Percentiles rank a stretch among this genome's conserved stretches.
These are phyloP conservation scores for Leptopterna dolabrata DNA, from an alignment of 2,888 invertebrate genomes.

Conservation along the genomic window DNA sequence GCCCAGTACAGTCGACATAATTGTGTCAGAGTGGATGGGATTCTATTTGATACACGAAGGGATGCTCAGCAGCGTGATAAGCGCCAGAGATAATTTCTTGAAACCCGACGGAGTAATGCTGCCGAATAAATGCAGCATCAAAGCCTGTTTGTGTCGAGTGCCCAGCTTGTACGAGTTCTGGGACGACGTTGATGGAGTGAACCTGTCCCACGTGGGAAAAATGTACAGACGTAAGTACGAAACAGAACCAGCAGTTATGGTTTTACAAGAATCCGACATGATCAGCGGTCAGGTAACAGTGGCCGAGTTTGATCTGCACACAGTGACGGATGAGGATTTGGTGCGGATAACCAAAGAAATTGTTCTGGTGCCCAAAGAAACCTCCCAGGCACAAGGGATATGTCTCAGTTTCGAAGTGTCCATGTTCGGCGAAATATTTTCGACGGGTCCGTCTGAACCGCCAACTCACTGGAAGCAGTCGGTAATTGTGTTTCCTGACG, in stretches of 20 bases:
- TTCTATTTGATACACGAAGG: constrained; percentile 95
- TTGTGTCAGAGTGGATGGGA: constrained; percentile 98
- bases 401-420: constrained; percentile 82
- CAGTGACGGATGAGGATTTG: constrained; percentile 13
- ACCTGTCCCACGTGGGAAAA: constrained; percentile 75
- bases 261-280: constrained; percentile 69
- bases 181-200: constrained; percentile 78
- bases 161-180: constrained; percentile 79
- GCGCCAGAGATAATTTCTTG: constrained; percentile 79
- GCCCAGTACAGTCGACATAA: constrained; percentile 84
- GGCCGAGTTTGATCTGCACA: constrained; percentile 9
- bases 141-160: constrained; percentile 72
- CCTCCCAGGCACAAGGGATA: constrained; percentile 71
- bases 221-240: constrained; percentile 74
- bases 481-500: constrained; percentile 78
- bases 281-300: constrained; percentile 67
- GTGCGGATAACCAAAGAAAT: background rate
- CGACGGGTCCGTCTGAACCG: constrained; percentile 72
- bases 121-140: constrained; percentile 79
- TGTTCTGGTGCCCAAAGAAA: constrained; percentile 16
- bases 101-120: constrained; percentile 79
- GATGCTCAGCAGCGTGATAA: constrained; percentile 91
- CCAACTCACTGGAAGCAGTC: constrained; percentile 82
- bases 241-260: constrained; percentile 76
- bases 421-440: constrained; percentile 65